Conservation (phyloP, 2,888 invertebrate species). For the Lasioglossum zephyrum region DNA sequence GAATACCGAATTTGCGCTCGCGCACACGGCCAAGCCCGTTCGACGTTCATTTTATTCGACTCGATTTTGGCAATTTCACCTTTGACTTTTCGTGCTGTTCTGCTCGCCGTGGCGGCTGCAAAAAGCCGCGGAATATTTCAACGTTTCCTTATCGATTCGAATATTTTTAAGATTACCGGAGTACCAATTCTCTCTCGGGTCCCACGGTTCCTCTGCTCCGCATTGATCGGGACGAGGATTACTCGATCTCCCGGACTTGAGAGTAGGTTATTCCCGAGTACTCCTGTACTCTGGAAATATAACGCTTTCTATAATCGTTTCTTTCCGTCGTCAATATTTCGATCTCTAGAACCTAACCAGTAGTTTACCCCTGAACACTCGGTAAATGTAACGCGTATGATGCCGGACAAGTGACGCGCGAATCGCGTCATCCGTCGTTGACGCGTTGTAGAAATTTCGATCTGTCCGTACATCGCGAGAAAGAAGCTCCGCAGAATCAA, state of each 20-base stretch:
- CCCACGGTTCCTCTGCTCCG: neutral
- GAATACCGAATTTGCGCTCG: neutral
- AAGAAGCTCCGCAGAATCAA: neutral
- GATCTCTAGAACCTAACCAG: no score
- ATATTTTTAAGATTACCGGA: conserved; percentile 14
- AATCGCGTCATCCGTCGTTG: no score
- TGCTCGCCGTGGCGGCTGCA: neutral
- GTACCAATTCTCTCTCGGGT: neutral
- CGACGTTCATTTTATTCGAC: neutral
- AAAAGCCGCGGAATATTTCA: neutral
- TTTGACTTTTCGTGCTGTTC: neutral
- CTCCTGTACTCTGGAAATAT: neutral
- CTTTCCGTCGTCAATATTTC: no score
- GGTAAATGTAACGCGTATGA: no score
- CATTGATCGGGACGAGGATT: neutral
- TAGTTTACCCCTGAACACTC: no score
- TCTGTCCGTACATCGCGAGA: neutral
- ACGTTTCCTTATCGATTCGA: conserved; percentile 6
- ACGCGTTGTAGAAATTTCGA: neutral
- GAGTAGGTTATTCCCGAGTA: neutral
- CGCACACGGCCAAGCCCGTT: neutral
- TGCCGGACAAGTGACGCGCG: no score
- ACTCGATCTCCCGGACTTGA: neutral
- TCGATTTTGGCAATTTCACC: conserved; percentile 16
- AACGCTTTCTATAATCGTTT: neutral